Conservation (phyloP, 2,797 vertebrate species). For the Enteromius mattozi region DNA sequence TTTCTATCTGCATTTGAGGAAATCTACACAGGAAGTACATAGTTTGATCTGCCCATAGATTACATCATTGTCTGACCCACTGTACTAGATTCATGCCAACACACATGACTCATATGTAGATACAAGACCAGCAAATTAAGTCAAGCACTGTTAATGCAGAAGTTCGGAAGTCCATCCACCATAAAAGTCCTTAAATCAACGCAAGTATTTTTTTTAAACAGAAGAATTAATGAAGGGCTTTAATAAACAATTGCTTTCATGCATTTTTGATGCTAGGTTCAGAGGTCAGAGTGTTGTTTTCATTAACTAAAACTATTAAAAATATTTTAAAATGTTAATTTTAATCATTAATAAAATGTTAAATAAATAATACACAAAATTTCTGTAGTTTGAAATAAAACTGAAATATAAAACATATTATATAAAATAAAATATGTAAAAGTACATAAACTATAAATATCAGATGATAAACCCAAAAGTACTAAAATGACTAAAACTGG, state of each 20-base stretch:
- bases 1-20: constrained; percentile 7
- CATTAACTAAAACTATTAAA: background rate
- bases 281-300: background rate
- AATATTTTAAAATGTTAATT: no score
- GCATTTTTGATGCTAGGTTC: background rate
- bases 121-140: background rate
- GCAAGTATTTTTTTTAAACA: background rate
- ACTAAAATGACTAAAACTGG: background rate
- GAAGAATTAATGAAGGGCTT: background rate
- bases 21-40: constrained; percentile 43
- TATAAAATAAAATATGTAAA: no score
- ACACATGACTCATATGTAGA: background rate
- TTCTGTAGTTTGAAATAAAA: background rate
- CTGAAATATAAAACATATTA: background rate
- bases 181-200: background rate
- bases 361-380: no score
- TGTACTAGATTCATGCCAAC: constrained; percentile 15
- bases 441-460: background rate
- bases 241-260: background rate
- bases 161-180: background rate
- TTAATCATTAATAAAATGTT: no score
- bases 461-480: background rate
- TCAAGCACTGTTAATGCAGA: background rate
- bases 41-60: constrained; percentile 25
- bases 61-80: constrained; percentile 31